Conservation (phyloP, 2,888 invertebrate species). For the Spatulosminthurus flaviceps region DNA sequence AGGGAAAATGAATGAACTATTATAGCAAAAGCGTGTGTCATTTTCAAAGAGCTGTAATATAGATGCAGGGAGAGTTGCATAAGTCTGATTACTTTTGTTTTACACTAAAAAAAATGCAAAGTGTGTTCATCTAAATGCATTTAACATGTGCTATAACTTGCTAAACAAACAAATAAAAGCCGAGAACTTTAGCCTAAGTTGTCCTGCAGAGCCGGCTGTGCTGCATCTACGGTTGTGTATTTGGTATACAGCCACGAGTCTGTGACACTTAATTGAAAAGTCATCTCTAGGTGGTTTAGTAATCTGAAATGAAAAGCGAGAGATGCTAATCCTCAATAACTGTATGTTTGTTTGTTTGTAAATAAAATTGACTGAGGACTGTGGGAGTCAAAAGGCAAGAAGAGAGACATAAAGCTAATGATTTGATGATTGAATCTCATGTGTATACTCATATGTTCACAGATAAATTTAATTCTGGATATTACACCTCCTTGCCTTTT, state of each 20-base stretch:
- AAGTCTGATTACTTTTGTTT: too few species aligned
- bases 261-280: neutral
- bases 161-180: conserved; percentile 3
- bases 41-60: too few species aligned
- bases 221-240: too few species aligned
- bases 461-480: neutral
- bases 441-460: too few species aligned
- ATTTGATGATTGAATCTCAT: neutral
- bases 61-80: too few species aligned
- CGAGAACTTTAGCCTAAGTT: neutral
- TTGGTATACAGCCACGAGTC: neutral
- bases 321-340: conserved; percentile 11
- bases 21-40: too few species aligned
- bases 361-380: neutral
- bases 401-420: neutral
- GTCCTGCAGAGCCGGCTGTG: too few species aligned
- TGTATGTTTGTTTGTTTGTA: neutral
- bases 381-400: neutral
- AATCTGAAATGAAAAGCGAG: conserved; percentile 10
- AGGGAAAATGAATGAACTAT: too few species aligned
- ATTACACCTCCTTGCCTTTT: too few species aligned
- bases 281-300: neutral
- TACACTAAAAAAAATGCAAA: conserved; percentile 7
- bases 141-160: neutral
- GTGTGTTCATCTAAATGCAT: neutral